These are phyloP conservation scores for Misgurnus anguillicaudatus DNA, from an alignment of 2,113 vertebrate genomes.

Conservation along the genomic window DNA sequence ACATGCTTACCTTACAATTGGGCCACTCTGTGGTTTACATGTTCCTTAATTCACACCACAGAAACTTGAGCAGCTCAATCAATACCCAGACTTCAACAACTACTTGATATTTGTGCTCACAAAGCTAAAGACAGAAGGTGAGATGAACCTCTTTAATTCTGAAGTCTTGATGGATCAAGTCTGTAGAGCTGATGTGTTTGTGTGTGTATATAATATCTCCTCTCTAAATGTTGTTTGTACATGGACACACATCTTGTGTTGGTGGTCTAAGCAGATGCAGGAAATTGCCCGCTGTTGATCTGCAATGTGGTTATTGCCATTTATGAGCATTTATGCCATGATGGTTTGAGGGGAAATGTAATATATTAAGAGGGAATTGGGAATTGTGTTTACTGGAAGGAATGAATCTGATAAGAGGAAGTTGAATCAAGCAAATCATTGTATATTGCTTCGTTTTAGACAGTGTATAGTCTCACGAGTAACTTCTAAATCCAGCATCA, in stretches of 20 bases:
- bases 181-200: background rate
- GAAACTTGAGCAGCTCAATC: slow-evolving; percentile 99
- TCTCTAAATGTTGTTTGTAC: background rate
- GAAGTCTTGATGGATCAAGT: slow-evolving; percentile 66
- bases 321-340: slow-evolving; percentile 2
- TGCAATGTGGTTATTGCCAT: background rate
- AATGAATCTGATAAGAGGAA: background rate
- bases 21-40: slow-evolving; percentile 39
- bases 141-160: slow-evolving; percentile 77
- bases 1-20: background rate
- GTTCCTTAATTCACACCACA: slow-evolving; percentile 82
- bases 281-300: background rate
- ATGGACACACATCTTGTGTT: background rate
- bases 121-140: slow-evolving; percentile 98
- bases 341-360: background rate
- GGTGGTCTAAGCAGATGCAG: background rate
- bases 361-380: background rate
- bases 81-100: slow-evolving; percentile 98
- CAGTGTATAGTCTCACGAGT: slow-evolving; percentile 1
- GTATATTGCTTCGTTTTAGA: background rate
- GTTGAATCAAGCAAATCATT: background rate
- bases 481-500: background rate
- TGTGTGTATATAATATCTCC: background rate
- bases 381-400: background rate
- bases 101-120: slow-evolving; percentile 98